These are phyloP conservation scores for Xiphophorus birchmanni DNA, from an alignment of 2,797 vertebrate species.

Conservation along the genomic window DNA sequence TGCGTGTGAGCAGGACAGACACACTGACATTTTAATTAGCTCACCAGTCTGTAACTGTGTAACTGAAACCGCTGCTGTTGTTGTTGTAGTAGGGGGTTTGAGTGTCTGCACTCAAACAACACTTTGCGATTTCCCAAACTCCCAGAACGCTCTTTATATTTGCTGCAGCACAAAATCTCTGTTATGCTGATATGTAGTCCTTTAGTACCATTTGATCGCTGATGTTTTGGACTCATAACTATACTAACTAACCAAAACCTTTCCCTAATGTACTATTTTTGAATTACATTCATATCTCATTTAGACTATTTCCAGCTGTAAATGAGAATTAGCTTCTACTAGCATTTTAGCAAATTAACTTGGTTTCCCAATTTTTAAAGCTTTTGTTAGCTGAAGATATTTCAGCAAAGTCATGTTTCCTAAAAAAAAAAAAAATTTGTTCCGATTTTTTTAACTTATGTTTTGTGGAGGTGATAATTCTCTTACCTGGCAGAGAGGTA, in stretches of 20 bases:
- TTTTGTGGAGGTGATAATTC: background rate
- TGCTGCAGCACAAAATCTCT: background rate
- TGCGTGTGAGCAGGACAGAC: conserved; percentile 12
- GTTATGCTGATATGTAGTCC: background rate
- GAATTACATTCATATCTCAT: background rate
- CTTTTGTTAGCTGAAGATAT: background rate
- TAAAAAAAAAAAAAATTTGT: background rate
- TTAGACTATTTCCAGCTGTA: background rate
- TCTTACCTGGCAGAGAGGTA: too few species aligned
- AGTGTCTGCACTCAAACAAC: conserved; percentile 9
- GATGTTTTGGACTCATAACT: too few species aligned
- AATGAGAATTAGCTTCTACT: background rate
- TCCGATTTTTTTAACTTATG: background rate
- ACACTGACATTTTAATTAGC: conserved; percentile 61
- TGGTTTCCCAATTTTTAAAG: background rate
- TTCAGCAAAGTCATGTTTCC: background rate
- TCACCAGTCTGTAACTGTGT: conserved; percentile 63
- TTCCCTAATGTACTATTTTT: background rate
- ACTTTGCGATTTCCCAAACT: background rate
- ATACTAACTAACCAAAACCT: background rate
- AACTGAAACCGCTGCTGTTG: conserved; percentile 52
- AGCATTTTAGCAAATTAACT: background rate
- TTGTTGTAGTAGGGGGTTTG: conserved; percentile 4
- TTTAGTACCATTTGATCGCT: background rate
- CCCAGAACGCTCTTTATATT: background rate